Evolutionary conservation across 2,113 vertebrate genomes (phyloP).

Genomic region (Riparia riparia): DNA sequence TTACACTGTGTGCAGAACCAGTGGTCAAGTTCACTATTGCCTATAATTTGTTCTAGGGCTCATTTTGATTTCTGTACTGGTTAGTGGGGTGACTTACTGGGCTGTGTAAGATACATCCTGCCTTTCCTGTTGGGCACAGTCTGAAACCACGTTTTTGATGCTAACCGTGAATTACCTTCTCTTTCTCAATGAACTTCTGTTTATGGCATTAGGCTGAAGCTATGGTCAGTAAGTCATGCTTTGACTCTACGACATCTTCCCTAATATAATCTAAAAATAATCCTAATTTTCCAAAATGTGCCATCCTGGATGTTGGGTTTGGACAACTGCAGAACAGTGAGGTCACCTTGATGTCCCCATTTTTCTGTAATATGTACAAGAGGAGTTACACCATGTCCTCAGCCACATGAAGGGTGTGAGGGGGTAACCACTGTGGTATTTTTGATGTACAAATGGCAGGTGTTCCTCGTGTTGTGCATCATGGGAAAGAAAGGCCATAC

Average conservation of each 20-base stretch:
- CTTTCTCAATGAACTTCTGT: not conserved
- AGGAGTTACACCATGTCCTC: not conserved
- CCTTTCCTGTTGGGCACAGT: not conserved
- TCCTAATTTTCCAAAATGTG: not conserved
- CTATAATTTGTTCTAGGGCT: not conserved
- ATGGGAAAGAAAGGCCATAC: not conserved
- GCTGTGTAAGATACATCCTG: not conserved
- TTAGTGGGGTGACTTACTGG: not conserved
- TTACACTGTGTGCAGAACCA: not conserved
- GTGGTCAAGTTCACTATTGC: not conserved
- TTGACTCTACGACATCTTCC: not conserved
- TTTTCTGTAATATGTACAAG: not conserved
- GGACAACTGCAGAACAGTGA: not conserved
- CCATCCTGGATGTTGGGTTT: not conserved
- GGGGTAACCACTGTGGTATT: not conserved
- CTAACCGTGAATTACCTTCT: not conserved
- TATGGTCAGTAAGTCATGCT: not conserved
- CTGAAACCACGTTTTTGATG: not conserved
- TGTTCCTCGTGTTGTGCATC: not conserved
- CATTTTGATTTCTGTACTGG: not conserved
- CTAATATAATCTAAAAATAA: not conserved
- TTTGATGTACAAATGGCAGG: not conserved
- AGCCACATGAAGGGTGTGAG: accelerated
- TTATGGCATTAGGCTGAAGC: not conserved
- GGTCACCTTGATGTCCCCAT: not conserved